Evolutionary conservation across 2,797 vertebrate genomes (phyloP).

Genomic region (Poecilia gillii): DNA sequence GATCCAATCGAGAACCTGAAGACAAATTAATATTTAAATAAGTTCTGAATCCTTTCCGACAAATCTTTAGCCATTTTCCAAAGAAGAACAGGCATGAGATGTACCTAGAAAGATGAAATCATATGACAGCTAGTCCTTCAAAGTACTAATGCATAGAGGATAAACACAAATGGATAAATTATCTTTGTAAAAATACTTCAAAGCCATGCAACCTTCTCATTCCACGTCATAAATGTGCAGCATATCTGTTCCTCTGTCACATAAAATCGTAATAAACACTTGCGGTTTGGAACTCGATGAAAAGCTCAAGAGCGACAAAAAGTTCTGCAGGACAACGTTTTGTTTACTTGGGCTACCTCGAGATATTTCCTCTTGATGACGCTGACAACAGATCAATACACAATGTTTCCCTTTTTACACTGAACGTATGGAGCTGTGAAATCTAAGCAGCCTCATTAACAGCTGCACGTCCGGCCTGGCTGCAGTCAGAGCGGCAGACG

Average conservation of each 20-base stretch:
- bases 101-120: not conserved
- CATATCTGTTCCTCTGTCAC: not conserved
- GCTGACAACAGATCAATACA: conserved; percentile 5
- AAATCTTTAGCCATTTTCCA: not conserved
- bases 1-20: not conserved
- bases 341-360: not conserved
- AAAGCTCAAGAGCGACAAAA: not conserved
- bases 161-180: not conserved
- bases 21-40: not conserved
- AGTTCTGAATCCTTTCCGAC: not conserved
- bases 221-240: not conserved
- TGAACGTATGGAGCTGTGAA: conserved; percentile 18
- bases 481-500: conserved; percentile 69
- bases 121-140: not conserved
- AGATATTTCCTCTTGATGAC: not conserved
- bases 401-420: conserved; percentile 14
- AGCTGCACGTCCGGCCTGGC: conserved; percentile 37
- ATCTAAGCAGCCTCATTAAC: conserved; percentile 28
- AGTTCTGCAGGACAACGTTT: not conserved
- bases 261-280: not conserved
- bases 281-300: not conserved
- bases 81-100: not conserved
- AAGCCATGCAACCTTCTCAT: not conserved
- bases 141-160: not conserved
- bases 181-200: not conserved